phyloP scores from a whole-genome alignment of 2,797 vertebrate genomes.

The Calcarius lapponicus region DNA sequence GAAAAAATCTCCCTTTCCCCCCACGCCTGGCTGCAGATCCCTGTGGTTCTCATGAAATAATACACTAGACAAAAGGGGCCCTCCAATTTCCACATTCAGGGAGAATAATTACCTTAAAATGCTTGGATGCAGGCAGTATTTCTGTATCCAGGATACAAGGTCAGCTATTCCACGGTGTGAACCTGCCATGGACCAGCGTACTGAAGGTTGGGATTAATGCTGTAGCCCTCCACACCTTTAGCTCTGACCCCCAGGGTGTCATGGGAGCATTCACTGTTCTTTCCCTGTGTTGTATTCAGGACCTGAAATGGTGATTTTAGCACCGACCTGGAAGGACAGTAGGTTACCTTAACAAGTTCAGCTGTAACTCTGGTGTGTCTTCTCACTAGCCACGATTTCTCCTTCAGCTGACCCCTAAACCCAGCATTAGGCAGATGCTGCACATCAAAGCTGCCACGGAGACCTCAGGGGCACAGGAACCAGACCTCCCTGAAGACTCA shows the following conservation, averaged over 20 bases:
- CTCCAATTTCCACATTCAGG: not conserved
- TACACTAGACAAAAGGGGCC: not conserved
- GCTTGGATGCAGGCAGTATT: not conserved
- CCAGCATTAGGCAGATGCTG: not conserved
- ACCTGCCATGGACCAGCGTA: not conserved
- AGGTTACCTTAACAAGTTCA: not conserved
- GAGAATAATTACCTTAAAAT: constrained; percentile 13
- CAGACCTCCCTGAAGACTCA: not conserved
- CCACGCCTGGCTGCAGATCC: not conserved
- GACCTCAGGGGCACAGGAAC: not conserved
- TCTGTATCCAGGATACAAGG: not conserved
- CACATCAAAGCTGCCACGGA: not conserved
- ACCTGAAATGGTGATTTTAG: not conserved
- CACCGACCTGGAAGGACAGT: not conserved
- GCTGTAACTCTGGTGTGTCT: not conserved
- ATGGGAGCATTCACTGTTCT: not conserved
- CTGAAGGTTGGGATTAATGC: not conserved
- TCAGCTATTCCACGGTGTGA: not conserved
- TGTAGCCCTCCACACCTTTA: not conserved
- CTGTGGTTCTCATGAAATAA: not conserved
- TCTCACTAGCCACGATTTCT: not conserved
- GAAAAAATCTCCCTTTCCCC: not conserved
- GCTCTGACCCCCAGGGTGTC: not conserved
- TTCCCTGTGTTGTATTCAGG: not conserved
- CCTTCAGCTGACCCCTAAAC: not conserved